Evolutionary conservation across 2,888 invertebrate genomes (phyloP).

Genomic region (Brachylomia viminalis): DNA sequence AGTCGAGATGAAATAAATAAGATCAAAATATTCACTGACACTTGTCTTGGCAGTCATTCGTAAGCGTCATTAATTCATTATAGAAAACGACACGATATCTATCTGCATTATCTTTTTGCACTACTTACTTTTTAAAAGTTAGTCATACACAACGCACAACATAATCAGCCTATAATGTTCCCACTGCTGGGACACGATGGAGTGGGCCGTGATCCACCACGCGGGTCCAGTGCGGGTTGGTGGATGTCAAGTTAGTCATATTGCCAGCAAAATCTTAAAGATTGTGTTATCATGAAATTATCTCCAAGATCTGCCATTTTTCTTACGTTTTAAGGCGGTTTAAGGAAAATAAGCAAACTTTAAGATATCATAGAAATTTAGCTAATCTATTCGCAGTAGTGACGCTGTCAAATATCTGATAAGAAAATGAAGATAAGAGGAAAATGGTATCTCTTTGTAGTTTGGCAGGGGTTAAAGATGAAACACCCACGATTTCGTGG

Average conservation of each 20-base stretch:
- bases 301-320: not conserved
- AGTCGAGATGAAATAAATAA: not conserved
- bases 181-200: no score
- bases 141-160: no score
- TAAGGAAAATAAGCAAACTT: slow-evolving; percentile 2
- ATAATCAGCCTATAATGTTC: no score
- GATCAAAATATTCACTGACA: slow-evolving; percentile 26
- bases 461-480: not conserved
- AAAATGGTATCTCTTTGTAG: slow-evolving; percentile 3
- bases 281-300: not conserved
- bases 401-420: not conserved
- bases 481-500: not conserved
- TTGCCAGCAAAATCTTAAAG: not conserved
- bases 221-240: no score
- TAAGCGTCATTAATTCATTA: not conserved
- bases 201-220: no score
- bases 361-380: not conserved
- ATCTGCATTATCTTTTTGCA: no score
- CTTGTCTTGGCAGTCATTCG: not conserved
- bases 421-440: not conserved
- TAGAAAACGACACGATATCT: slow-evolving; percentile 22
- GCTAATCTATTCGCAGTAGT: not conserved
- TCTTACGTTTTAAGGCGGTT: not conserved
- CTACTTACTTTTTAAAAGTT: not conserved
- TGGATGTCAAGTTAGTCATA: not conserved